Evolutionary conservation across 2,888 invertebrate species (phyloP).

Genomic region (Slavum lentiscoides): DNA sequence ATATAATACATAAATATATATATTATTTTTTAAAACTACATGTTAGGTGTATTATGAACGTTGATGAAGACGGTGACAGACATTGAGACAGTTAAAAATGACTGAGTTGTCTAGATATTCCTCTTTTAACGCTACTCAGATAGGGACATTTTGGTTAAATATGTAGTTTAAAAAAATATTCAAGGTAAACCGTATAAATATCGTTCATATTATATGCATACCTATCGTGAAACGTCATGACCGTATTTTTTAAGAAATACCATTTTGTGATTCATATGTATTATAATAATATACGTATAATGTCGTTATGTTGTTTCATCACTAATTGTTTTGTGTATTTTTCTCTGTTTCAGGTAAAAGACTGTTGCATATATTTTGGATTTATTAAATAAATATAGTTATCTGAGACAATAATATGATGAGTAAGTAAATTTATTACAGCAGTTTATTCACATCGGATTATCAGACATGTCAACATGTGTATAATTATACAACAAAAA

Average conservation of each 20-base stretch:
- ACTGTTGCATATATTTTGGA: not conserved
- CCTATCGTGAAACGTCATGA: not conserved
- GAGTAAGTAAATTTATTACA: not conserved
- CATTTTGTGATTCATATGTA: not conserved
- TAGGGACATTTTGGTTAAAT: not conserved
- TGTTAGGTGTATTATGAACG: not conserved
- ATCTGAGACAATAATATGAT: not conserved
- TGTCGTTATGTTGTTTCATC: not conserved
- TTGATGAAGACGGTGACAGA: conserved; percentile 17
- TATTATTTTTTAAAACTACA: not conserved
- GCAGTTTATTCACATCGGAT: not conserved
- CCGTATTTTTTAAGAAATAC: not conserved
- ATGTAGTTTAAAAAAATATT: conserved; percentile 17
- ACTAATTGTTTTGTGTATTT: conserved; percentile 21
- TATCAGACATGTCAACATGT: too few species aligned
- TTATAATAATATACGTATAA: not conserved
- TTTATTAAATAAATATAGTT: not conserved
- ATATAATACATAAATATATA: not conserved
- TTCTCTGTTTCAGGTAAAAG: conserved; percentile 34
- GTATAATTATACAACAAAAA: too few species aligned
- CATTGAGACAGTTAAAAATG: conserved; percentile 3
- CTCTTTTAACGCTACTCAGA: not conserved
- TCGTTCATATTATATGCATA: not conserved
- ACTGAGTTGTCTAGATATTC: not conserved
- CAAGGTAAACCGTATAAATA: not conserved